Evolutionary conservation across 2,888 invertebrate species (phyloP), one percentile per base, ranked within the genome.

Genomic region (Oegoconia quadripuncta): DNA sequence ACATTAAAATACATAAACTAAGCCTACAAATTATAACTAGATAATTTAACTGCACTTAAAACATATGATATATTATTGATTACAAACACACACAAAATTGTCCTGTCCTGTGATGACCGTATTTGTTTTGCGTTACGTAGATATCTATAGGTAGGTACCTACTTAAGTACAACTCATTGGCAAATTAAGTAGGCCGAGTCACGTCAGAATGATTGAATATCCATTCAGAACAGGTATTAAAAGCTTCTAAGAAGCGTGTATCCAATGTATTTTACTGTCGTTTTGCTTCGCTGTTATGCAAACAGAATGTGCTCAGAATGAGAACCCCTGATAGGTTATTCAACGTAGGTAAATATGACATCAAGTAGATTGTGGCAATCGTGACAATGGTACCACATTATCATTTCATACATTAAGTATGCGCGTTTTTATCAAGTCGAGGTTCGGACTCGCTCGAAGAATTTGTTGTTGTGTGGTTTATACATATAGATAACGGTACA

Each of bases 401-500:
- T 74, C 69, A 70, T 73, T 71, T 64, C 56, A 70, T 71, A 71
- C 63, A 73, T 72, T 71, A n/a, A n/a, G n/a, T n/a, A 75, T 73
- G 62, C 59, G 55, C 53, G 69, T 74, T 71, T 73, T 84, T 79
- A 82, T 81, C 71, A 59, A 53, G 46, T 53, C 46, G 50, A 48
- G 57, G 62, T 68, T 64, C 66, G 67, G 54, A 51, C 59, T 54
- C 59, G 64, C 56, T 56, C 61, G 62, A 67, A 57, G 74, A 78
- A 74, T 77, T 76, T 79, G 78, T 83, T 82, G 74, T 75, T 73
- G 64, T 75, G 66, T 62, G 59, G 68, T 52, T 70, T 65, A 48
- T 22, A 22, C 22, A 22, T 27, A 27, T 58, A 68, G 86, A 84
- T 86, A 87, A 81, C 80, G 74, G 76, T 66, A 67, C 44, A 51